Base-by-base conservation (phyloP, 2,113 vertebrate species). In the Hymenochirus boettgeri region DNA sequence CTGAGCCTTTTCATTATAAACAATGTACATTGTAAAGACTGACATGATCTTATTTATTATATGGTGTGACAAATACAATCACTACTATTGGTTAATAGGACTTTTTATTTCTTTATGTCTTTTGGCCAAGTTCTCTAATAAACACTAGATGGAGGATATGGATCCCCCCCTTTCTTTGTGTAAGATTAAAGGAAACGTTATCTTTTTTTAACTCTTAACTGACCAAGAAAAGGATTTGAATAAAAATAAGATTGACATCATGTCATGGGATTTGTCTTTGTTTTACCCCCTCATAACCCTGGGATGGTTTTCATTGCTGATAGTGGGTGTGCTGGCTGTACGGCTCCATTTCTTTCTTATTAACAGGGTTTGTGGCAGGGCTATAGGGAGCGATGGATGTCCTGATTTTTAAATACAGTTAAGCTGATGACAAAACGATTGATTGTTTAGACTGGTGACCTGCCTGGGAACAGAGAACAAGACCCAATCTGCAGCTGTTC, bases 11-110 rank as follows among this genome's bases (percentile, higher is more conserved):
- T 83, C 79, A n/a, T n/a, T 83, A 83, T 84, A 82, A 70, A 82
- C 69, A 77, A 82, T 83, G 80, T 82, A 84, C 77, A 75, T 80
- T 80, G 81, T 65, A 77, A 83, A 86, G n/a, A n/a, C n/a, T n/a
- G n/a, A n/a, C n/a, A n/a, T n/a, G n/a, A 89, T 88, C 83, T 84
- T 90, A 89, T 90, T 90, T 91, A 90, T 90, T 90, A 82, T 88
- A 88, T 88, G 87, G 89, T 74, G 87, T 88, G n/a, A n/a, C n/a
- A n/a, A n/a, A n/a, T n/a, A n/a, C n/a, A 58, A 26, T 85, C 85
- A 83, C 86, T 84, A 85, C 82, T 86, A 85, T 86, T 75, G 83
- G 22, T 79, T 82, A 74, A 63, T 76, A 76, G 82, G 67, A 80
- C 83, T 85, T 76, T 77, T 80, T 86, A 80, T 86, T 83, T 83